Evolutionary conservation across 2,113 vertebrate species (phyloP), one percentile per base, ranked within the genome.

Genomic region (Desmodus rotundus): DNA sequence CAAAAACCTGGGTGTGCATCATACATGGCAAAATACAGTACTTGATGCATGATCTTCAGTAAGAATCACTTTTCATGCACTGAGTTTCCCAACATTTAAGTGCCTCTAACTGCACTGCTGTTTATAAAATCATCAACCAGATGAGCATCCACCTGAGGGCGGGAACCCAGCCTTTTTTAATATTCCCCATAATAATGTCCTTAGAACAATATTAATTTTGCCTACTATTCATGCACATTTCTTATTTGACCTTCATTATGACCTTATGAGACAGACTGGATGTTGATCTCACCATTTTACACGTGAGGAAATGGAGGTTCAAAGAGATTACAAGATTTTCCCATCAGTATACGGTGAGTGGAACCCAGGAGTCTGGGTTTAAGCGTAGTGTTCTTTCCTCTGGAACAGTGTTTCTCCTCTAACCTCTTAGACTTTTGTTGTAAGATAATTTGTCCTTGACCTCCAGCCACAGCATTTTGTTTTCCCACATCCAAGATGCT

Each of bases 71-170:
- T 87, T 85, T 58, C 47, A 68, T 50, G 41, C 33, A 38, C 1
- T 84, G 43, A 67, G 20, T 19, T 56, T 67, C 54, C 93, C 90
- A 93, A 91, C 19, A 85, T 41, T 63, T 70, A 96, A 94, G 83
- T 33, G 47, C 19, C 56, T 65, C 14, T 87, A 43, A 84, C 4
- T 84, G 10, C 61, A 24, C 54, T 95, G 76, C n/a, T 61, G 7
- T 67, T 80, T 87, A 87, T 74, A 91, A 93, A 96, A 74, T 88
- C 47, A 93, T 85, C 58, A 76, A 58, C 24, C 16, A 87, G 17
- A 31, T 36, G 61, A 41, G 36, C 50, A 88, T 58, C 63, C 41
- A 78, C 41, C 31, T 78, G 56, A 94, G 56, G n/a, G 4, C 13
- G 70, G 15, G 26, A 87, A 63, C 15, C 14, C 12, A 54, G 8